Evolutionary conservation across 2,113 vertebrate genomes (phyloP).

Genomic region (Channa argus): DNA sequence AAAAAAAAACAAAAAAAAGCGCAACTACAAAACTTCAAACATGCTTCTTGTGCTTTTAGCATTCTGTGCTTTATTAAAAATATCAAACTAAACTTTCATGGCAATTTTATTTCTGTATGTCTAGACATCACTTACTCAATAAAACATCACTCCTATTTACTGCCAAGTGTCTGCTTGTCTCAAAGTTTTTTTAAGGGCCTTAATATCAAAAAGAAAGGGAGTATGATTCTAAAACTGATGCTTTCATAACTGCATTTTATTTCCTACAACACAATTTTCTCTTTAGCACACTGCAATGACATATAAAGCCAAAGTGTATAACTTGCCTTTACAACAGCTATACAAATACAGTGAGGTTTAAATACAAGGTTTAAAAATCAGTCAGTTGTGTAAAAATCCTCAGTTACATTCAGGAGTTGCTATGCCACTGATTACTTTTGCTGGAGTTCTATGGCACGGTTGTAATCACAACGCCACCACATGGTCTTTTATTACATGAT

Average conservation of each 20-base stretch:
- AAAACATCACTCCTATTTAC: constrained; percentile 69
- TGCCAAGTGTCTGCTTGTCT: background rate
- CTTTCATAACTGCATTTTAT: constrained; percentile 19
- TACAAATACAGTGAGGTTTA: constrained; percentile 63
- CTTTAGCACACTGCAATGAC: constrained; percentile 8
- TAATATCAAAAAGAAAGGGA: background rate
- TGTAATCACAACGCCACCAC: constrained; percentile 31
- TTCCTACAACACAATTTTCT: constrained; percentile 24
- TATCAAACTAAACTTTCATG: constrained; percentile 36
- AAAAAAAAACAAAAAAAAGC: constrained; percentile 36
- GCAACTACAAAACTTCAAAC: constrained; percentile 71
- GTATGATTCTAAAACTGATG: background rate
- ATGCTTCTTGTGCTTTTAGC: constrained; percentile 77
- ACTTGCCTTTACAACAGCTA: constrained; percentile 33
- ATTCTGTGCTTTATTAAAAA: constrained; percentile 75
- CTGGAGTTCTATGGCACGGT: constrained; percentile 60
- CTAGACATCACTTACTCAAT: constrained; percentile 71
- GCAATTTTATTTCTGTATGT: constrained; percentile 73
- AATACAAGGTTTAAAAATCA: constrained; percentile 40
- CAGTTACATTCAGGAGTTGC: constrained; percentile 67
- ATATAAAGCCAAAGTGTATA: constrained; percentile 20
- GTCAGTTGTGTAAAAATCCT: constrained; percentile 57
- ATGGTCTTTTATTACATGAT: constrained; percentile 17
- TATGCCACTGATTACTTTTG: constrained; percentile 37
- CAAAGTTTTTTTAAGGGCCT: background rate